Percentiles rank a stretch among this genome's conserved stretches.
Evolutionary conservation across 2,113 vertebrate genomes (phyloP).

Genomic region (Madoqua kirkii): DNA sequence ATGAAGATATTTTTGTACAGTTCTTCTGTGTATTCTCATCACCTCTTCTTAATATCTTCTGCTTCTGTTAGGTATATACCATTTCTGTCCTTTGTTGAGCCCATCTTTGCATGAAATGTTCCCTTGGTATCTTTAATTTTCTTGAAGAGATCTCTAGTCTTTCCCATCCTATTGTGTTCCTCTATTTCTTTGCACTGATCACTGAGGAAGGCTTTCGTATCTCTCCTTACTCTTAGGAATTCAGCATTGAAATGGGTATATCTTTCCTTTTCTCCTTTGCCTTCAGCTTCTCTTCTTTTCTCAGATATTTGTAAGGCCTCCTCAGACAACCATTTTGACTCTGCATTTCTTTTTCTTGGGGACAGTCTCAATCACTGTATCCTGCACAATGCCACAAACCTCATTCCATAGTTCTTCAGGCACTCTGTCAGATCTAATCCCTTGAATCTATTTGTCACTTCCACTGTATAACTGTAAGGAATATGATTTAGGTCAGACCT

Average conservation of each 20-base stretch:
- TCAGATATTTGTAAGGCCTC: neutral
- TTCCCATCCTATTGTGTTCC: neutral
- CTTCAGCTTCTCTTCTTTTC: neutral
- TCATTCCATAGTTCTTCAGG: neutral
- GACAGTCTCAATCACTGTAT: neutral
- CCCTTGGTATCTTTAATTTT: neutral
- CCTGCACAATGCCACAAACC: neutral
- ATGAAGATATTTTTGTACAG: neutral
- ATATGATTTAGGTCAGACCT: neutral
- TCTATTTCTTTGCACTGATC: neutral
- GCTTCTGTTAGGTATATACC: neutral
- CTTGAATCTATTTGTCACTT: neutral
- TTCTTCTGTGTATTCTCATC: neutral
- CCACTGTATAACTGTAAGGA: neutral
- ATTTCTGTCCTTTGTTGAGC: neutral
- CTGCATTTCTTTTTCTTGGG: neutral
- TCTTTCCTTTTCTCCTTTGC: neutral
- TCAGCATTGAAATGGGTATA: neutral
- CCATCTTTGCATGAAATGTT: neutral
- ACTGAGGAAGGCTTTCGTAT: neutral
- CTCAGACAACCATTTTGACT: neutral
- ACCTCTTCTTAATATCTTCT: neutral
- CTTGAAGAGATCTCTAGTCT: neutral
- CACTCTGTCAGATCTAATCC: neutral
- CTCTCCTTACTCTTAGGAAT: neutral